Evolutionary conservation across 2,888 invertebrate species (phyloP).

Genomic region (Pterobdella sp.): DNA sequence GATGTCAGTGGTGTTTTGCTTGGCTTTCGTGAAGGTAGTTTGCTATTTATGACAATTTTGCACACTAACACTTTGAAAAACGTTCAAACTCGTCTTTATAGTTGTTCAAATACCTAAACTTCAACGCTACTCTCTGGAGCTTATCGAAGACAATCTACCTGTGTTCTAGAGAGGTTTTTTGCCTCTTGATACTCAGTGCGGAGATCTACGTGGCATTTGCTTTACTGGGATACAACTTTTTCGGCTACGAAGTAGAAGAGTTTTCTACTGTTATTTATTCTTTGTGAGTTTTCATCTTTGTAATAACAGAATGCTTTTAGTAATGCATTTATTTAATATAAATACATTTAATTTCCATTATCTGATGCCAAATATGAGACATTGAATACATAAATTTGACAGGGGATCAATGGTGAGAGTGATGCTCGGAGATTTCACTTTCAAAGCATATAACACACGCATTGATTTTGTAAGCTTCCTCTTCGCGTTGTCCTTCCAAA

Average conservation of each 20-base stretch:
- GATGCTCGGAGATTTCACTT: conserved; percentile 22
- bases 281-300: conserved; percentile 13
- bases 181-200: conserved; percentile 5
- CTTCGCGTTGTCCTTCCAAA: conserved; percentile 16
- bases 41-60: no score
- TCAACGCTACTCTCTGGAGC: conserved; percentile 26
- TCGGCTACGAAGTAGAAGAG: conserved; percentile 25
- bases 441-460: background rate
- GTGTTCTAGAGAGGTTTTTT: conserved; percentile 18
- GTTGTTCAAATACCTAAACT: conserved; percentile 26
- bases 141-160: conserved; percentile 26
- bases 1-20: conserved; percentile 22
- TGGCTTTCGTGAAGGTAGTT: conserved; percentile 25
- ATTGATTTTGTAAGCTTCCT: background rate
- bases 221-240: conserved; percentile 1
- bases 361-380: background rate
- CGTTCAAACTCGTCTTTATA: background rate
- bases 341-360: background rate
- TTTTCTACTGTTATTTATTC: conserved; percentile 19
- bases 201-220: conserved; percentile 21
- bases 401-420: conserved; percentile 23
- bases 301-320: background rate
- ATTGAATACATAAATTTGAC: background rate
- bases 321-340: background rate
- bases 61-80: no score